These are phyloP conservation scores for Drosophila mimica DNA, from an alignment of 2,888 invertebrate genomes.

Conservation along the genomic window DNA sequence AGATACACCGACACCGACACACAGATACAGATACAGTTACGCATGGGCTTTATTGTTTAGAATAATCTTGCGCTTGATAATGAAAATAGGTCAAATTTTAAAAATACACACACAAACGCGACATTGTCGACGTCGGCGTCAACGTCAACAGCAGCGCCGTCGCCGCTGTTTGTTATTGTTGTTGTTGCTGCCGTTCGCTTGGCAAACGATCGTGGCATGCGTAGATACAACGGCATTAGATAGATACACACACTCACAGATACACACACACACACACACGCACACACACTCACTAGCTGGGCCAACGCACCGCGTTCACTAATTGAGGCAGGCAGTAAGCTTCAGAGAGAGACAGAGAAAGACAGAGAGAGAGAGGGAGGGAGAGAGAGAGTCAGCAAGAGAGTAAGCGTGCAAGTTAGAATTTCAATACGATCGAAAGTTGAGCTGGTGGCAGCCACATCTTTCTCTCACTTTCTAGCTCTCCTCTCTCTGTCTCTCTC, in stretches of 20 bases:
- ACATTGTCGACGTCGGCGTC: slow-evolving; percentile 64
- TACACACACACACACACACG: slow-evolving; percentile 1
- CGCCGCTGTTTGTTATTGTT: neutral
- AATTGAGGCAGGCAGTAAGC: slow-evolving; percentile 41
- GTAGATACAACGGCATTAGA: slow-evolving; percentile 59
- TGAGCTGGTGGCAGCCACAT: slow-evolving; percentile 26
- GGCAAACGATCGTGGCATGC: slow-evolving; percentile 55
- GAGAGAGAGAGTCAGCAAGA: slow-evolving; percentile 2
- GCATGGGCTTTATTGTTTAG: slow-evolving; percentile 82
- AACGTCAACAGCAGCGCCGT: slow-evolving; percentile 13
- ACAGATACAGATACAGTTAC: slow-evolving; percentile 38
- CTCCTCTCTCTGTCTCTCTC: neutral
- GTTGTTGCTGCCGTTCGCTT: slow-evolving; percentile 19
- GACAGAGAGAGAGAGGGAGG: slow-evolving; percentile 2
- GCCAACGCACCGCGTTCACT: slow-evolving; percentile 62
- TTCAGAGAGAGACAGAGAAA: neutral
- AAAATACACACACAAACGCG: slow-evolving; percentile 79
- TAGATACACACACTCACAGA: slow-evolving; percentile 44
- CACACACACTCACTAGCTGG: slow-evolving; percentile 31
- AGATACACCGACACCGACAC: slow-evolving; percentile 10
- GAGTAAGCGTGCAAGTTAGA: slow-evolving; percentile 26
- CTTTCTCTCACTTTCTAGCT: neutral
- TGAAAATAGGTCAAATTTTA: slow-evolving; percentile 85
- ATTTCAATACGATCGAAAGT: slow-evolving; percentile 62
- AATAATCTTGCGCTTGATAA: slow-evolving; percentile 85